These are phyloP conservation scores for Prenolepis imparis DNA, from an alignment of 2,888 invertebrate genomes.

Conservation along the genomic window DNA sequence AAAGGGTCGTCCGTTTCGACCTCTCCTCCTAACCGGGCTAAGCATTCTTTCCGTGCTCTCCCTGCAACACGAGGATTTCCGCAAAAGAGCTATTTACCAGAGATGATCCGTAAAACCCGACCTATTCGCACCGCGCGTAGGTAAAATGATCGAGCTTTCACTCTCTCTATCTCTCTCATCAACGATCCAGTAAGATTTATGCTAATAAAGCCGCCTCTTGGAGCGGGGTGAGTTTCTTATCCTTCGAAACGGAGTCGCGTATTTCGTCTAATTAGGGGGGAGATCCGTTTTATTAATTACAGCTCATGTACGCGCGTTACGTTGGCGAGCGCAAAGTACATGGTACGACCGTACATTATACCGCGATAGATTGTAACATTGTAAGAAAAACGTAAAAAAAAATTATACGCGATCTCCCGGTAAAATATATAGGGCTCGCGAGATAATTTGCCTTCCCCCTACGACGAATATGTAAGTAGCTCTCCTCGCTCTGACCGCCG, in stretches of 20 bases:
- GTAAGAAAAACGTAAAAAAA: conserved; percentile 42
- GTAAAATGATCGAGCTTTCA: conserved; percentile 1
- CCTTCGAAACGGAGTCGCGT: not conserved
- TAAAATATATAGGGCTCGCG: conserved; percentile 17
- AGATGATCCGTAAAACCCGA: conserved; percentile 42
- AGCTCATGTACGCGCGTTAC: not conserved
- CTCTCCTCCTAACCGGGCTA: conserved; percentile 44
- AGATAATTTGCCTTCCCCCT: conserved; percentile 49
- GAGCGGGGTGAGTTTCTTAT: not conserved
- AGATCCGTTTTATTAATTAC: conserved; percentile 53
- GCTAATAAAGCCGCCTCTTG: not conserved
- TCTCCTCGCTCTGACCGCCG: conserved; percentile 27
- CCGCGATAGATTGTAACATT: conserved; percentile 38
- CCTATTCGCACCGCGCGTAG: not conserved
- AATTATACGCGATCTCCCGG: not conserved
- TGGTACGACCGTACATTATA: not conserved
- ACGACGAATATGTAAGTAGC: conserved; percentile 22
- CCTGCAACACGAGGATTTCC: conserved; percentile 63
- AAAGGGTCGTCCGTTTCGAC: conserved; percentile 75
- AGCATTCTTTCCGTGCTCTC: conserved; percentile 64
- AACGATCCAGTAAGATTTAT: conserved; percentile 16
- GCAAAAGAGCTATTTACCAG: conserved; percentile 46
- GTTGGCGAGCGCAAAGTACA: not conserved
- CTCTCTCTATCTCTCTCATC: not conserved
- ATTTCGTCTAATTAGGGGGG: conserved; percentile 56